phyloP scores from a whole-genome alignment of 2,888 invertebrate genomes.

The Mactromeris polynyma region DNA sequence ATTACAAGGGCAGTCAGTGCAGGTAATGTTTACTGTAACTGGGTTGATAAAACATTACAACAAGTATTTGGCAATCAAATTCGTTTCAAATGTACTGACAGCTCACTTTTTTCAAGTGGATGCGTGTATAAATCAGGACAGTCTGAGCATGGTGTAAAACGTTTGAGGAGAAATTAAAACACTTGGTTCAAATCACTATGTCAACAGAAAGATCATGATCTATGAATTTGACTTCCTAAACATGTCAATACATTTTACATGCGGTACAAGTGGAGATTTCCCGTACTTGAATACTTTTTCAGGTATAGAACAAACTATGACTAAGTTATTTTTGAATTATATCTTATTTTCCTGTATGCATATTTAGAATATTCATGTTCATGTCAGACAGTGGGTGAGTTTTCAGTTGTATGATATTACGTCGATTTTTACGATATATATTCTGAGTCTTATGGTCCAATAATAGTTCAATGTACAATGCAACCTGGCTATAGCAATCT shows the following conservation, averaged over 20 bases:
- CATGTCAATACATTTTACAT: conserved; percentile 21
- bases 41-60: background rate
- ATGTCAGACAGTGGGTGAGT: too few relatives aligned
- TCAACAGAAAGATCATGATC: conserved; percentile 18
- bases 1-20: background rate
- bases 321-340: background rate
- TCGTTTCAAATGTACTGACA: background rate
- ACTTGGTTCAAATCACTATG: background rate
- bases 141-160: background rate
- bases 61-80: background rate
- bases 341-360: too few relatives aligned
- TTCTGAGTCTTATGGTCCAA: too few relatives aligned
- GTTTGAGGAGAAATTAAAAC: conserved; percentile 6
- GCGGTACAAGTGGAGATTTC: conserved; percentile 20
- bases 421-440: too few relatives aligned
- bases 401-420: too few relatives aligned
- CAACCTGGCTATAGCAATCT: too few relatives aligned
- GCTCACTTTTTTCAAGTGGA: background rate
- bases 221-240: conserved; percentile 16
- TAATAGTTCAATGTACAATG: too few relatives aligned
- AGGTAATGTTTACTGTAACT: background rate
- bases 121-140: background rate
- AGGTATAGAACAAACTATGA: background rate
- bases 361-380: too few relatives aligned
- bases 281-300: background rate